phyloP scores from a whole-genome alignment of 37 sponge, comb jelly and placozoan genomes.

The Theonella swinhoei region DNA sequence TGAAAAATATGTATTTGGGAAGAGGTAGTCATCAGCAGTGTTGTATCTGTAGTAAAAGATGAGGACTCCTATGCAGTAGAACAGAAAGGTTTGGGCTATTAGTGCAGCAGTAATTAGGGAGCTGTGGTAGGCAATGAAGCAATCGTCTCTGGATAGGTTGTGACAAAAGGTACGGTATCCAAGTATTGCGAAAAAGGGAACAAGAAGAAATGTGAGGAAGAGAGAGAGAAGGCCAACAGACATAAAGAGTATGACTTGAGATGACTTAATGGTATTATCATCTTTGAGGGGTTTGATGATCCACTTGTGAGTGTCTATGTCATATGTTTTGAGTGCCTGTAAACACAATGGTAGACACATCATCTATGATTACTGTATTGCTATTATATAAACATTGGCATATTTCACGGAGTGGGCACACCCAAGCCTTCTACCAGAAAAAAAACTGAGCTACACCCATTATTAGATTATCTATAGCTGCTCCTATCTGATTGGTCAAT shows the following conservation, averaged over 20 bases:
- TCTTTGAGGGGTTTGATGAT: neutral
- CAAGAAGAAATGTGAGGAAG: neutral
- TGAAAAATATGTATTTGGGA: neutral
- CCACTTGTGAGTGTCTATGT: neutral
- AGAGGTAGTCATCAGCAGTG: neutral
- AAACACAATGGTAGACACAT: too few species aligned
- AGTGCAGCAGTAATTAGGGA: neutral
- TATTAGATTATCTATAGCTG: too few species aligned
- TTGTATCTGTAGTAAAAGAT: neutral
- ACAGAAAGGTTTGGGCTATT: neutral
- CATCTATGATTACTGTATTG: too few species aligned
- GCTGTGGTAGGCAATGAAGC: neutral
- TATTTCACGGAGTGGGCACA: too few species aligned
- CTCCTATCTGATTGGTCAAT: too few species aligned
- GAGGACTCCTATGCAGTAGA: neutral
- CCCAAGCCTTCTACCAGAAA: too few species aligned
- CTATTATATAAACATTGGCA: too few species aligned
- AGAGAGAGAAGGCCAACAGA: neutral
- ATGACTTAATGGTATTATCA: neutral
- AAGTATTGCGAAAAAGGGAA: neutral
- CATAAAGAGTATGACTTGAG: conserved; percentile 6
- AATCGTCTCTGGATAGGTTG: neutral
- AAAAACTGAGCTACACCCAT: too few species aligned
- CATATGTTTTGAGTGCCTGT: too few species aligned
- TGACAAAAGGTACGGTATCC: neutral